Evolutionary conservation across 2,888 invertebrate genomes (phyloP), one percentile per base, ranked within the genome.

Genomic region (Drosophila emarginata): DNA sequence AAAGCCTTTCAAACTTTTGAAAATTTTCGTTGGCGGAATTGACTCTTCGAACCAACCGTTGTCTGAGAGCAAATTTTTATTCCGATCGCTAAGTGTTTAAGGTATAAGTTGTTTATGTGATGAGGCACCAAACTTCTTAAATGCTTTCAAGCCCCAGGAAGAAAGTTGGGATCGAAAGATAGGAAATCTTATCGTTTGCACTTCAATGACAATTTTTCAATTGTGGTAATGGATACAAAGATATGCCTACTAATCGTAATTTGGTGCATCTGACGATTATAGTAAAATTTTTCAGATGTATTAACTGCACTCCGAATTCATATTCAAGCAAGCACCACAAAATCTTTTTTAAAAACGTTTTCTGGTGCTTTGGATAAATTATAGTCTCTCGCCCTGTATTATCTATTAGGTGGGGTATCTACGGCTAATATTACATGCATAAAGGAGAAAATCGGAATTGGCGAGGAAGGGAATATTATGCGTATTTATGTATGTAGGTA

Each of bases 391-490:
- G 21, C 45, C 14, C 45, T 45, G 12, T 45, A 45, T 45, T 21
- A 45, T 4, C 21, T 21, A 45, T 18, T 71, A 64, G 70, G 70
- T 71, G 70, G 64, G 70, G 50, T 59, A 56, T 54, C 70, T 63
- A 63, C 62, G n/a, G 14, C 39, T 68, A 60, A 65, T 56, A 7
- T 45, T 65, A 68, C 14, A 15, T 63, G n/a, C 39, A 37, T 11
- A 32, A 12, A 15, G 36, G 9, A 45, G 23, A 18, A 9, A 18
- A 5, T 2, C 6, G 50, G n/a, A 15, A 0, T 23, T 21, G 28
- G 51, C 11, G 15, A 45, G 15, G 12, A 51, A 32, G 6, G 32
- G 36, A 12, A 23, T 37, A 23, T 53, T 37, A 23, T 53, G 37
- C 12, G 4, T 39, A 50, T 53, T 14, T 26, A 54, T 61, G 37